Base-by-base conservation (phyloP, 1,140 invertebrate genomes). In the Eupeodes corollae region DNA sequence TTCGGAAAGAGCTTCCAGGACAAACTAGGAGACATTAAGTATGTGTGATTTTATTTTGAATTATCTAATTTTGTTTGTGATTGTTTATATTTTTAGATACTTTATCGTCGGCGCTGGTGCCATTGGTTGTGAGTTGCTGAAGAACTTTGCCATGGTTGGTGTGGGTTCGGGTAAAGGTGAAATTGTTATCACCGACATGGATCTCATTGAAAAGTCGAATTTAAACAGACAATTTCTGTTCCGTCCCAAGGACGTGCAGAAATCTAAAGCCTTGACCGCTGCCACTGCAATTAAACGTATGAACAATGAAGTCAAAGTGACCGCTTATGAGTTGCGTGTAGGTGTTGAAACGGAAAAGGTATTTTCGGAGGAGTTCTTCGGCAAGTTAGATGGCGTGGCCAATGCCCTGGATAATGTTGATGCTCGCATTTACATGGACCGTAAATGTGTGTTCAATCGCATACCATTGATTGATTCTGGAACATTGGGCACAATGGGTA, bases 71-170 rank as follows among this genome's bases (percentile, higher is more conserved):
- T 35, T 44, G n/a, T n/a, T n/a, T n/a, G 16, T 31, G n/a, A 31
- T 12, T 5, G 8, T 40, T 13, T 40, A 5, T 31, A n/a, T 30
- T 49, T 47, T 1, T 18, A 54, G 53, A 42, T 68, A 67, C 52
- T 68, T 78, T 49, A 72, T 78, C 65, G 76, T 78, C 54, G 76
- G 76, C 46, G 89, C 93, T 56, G 97, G 97, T 46, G 97, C 97
- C 19, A 99, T 99, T 64, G 97, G 97, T 50, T 99, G 97, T 75
- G 97, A 99, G 70, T 74, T 98, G 53, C 70, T 99, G 39, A 99
- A 99, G 70, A 99, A 98, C 71, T 98, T 98, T 72, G 91, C 94
- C 1, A 94, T 99, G 92, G 84, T 99, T 70, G 96, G 96, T 14
- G 70, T 99, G n/a, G 91, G 85, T 41, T 77, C 82, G 39, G 65